Evolutionary conservation across 2,113 vertebrate genomes (phyloP).

Genomic region (Siniperca chuatsi): DNA sequence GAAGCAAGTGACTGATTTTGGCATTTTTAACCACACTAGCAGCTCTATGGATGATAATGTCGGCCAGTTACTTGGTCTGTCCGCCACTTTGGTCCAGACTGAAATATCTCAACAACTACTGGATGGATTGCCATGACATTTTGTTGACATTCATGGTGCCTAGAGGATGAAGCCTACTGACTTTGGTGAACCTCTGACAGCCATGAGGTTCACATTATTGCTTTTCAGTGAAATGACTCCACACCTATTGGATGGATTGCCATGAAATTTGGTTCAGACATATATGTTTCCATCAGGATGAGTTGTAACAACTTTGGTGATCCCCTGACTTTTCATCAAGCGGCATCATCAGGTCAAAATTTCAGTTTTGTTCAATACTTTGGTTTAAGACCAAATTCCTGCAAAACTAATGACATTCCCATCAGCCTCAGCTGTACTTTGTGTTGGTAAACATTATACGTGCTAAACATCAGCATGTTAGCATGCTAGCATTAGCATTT

Average conservation of each 20-base stretch:
- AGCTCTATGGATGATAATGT: background rate
- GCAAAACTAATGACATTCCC: background rate
- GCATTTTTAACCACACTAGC: background rate
- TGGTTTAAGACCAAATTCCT: background rate
- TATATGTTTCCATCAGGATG: background rate
- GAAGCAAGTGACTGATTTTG: background rate
- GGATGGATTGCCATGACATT: background rate
- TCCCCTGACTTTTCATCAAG: background rate
- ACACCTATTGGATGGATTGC: background rate
- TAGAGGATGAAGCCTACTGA: background rate
- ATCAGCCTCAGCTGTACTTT: background rate
- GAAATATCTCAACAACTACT: slow-evolving; percentile 2
- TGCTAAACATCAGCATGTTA: background rate
- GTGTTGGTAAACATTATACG: background rate
- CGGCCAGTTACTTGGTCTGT: background rate
- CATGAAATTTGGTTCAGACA: background rate
- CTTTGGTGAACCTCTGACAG: background rate
- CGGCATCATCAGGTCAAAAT: background rate
- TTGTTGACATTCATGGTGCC: background rate
- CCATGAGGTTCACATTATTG: background rate
- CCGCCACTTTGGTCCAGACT: background rate
- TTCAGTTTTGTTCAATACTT: background rate
- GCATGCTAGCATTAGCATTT: background rate
- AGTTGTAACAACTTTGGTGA: background rate
- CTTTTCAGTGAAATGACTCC: background rate